These are phyloP conservation scores for Coenobita brevimanus DNA, from an alignment of 1,140 invertebrate genomes.

Conservation along the genomic window DNA sequence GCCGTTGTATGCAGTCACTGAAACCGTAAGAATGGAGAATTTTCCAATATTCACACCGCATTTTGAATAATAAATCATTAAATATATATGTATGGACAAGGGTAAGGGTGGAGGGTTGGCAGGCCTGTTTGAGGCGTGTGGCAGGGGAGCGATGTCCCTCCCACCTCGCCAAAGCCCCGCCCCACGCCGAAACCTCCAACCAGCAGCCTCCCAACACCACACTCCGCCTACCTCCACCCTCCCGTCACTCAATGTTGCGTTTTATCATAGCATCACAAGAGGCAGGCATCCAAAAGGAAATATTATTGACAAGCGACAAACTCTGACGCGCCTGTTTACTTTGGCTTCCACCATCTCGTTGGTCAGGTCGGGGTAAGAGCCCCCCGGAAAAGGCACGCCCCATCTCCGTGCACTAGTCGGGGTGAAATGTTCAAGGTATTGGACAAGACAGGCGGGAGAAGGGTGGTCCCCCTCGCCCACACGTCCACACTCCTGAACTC, in stretches of 20 bases:
- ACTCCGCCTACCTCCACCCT: slow-evolving; percentile 33
- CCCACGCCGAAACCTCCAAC: too few relatives aligned
- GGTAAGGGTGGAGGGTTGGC: slow-evolving; percentile 46
- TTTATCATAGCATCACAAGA: slow-evolving; percentile 65
- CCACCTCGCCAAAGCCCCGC: slow-evolving; percentile 44
- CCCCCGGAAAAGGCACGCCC: slow-evolving; percentile 54
- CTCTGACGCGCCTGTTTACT: slow-evolving; percentile 63
- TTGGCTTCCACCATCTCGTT: slow-evolving; percentile 55
- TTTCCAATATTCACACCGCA: slow-evolving; percentile 14
- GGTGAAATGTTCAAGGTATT: slow-evolving; percentile 58
- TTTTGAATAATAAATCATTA: slow-evolving; percentile 48
- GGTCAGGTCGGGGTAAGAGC: slow-evolving; percentile 40
- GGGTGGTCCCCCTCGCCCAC: not conserved
- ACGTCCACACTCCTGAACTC: not conserved
- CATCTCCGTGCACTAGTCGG: slow-evolving; percentile 28
- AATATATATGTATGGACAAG: slow-evolving; percentile 59
- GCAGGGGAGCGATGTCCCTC: slow-evolving; percentile 16
- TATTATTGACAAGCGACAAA: slow-evolving; percentile 67
- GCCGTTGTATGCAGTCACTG: not conserved
- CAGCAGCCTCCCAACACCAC: too few relatives aligned
- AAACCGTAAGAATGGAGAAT: not conserved
- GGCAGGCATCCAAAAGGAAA: slow-evolving; percentile 64
- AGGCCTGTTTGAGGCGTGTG: slow-evolving; percentile 46
- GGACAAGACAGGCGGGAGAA: slow-evolving; percentile 41
- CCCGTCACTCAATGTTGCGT: slow-evolving; percentile 65